Percentiles rank a stretch among this genome's conserved stretches.
These are phyloP conservation scores for Seison nebaliae DNA, from an alignment of 1,140 invertebrate species.

Conservation along the genomic window DNA sequence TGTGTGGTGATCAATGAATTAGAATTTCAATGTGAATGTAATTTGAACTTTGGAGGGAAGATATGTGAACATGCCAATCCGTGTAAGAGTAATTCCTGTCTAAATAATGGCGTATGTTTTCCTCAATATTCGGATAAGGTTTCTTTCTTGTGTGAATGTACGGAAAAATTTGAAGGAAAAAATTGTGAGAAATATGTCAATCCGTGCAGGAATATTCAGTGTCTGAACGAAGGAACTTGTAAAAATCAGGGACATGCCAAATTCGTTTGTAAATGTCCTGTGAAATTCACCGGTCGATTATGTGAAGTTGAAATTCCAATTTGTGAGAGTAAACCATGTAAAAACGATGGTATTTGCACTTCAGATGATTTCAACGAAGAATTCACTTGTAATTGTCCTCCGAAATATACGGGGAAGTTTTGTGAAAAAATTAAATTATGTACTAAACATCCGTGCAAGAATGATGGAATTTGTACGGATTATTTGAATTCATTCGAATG, in stretches of 20 bases:
- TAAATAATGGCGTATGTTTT: constrained; percentile 5
- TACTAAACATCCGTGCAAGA: constrained; percentile 13
- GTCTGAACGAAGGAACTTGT: not conserved
- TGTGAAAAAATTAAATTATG: constrained; percentile 14
- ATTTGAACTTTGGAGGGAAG: not conserved
- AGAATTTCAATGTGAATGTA: constrained; percentile 4
- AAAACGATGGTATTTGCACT: constrained; percentile 1
- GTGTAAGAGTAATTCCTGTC: constrained; percentile 3
- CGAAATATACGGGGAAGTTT: constrained; percentile 3
- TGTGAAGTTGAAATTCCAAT: constrained; percentile 29
- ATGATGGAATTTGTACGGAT: constrained; percentile 12
- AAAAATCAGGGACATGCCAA: constrained; percentile 32
- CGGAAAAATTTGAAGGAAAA: not conserved
- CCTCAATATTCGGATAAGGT: constrained; percentile 11
- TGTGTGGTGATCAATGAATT: constrained; percentile 12
- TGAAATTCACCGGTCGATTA: constrained; percentile 13
- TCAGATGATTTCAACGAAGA: not conserved
- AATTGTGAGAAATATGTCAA: not conserved
- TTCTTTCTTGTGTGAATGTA: not conserved
- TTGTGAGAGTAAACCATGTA: constrained; percentile 13
- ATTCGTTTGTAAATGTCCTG: constrained; percentile 1
- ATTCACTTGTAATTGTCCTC: constrained; percentile 9
- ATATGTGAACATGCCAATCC: constrained; percentile 6
- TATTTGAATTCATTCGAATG: constrained; percentile 8
- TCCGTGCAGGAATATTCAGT: constrained; percentile 1